Evolutionary conservation across 1,140 invertebrate genomes (phyloP), one percentile per base, ranked within the genome.

Genomic region (Bombus vancouverensis): DNA sequence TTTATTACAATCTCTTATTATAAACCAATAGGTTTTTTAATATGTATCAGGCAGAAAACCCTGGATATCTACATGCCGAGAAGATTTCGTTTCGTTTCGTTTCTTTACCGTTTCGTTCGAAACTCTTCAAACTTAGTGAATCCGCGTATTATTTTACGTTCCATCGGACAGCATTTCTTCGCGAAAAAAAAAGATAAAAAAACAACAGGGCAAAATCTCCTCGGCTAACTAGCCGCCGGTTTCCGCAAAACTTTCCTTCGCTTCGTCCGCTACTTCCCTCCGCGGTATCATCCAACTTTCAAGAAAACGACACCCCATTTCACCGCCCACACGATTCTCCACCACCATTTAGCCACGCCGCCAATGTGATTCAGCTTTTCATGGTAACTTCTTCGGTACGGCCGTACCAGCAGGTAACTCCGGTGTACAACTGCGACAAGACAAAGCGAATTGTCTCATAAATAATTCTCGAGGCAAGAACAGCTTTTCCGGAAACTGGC

Each of bases 251-350:
- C 70, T 82, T 82, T 62, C 25, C 15, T 39, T 37, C 47, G 3
- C 4, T n/a, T 8, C 13, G 22, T 1, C 5, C 15, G 47, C 12
- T 34, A 22, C n/a, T 59, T 81, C 13, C 34, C 32, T 47, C 37
- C 44, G n/a, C n/a, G 4, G 34, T 57, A 37, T 25, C 53, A 34
- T 15, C 39, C 15, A 79, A 47, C 62, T 34, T 68, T 13, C 34
- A 18, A 25, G 70, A 62, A 34, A 81, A n/a, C 79, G 68, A 80
- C 78, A 39, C 28, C 10, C 47, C 5, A 42, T 71, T 71, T 22
- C 57, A 4, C 22, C 22, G n/a, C 28, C 12, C 12, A 32, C 62
- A 9, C n/a, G 18, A 13, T 25, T 34, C 22, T 37, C 18, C 5
- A 13, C 39, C 13, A 25, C 44, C 28, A 28, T 73, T 73, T 71